A percentile compares a stretch with the other conserved stretches of the same genome.
phyloP scores from a whole-genome alignment of 1,140 invertebrate genomes.

The Drosophila pseudoobscura region DNA sequence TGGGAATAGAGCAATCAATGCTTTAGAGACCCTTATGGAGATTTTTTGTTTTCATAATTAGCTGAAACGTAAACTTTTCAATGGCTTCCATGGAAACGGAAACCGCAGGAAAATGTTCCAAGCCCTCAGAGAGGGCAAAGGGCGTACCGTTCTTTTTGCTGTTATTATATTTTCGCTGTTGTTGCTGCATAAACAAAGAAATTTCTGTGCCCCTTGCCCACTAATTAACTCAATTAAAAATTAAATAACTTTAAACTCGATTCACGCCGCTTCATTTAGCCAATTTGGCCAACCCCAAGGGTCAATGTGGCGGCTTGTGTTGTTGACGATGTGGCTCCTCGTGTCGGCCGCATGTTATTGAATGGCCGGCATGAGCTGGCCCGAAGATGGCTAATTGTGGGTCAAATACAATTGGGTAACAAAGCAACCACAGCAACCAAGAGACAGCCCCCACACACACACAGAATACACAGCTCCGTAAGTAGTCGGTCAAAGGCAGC shows the following conservation, averaged over 20 bases:
- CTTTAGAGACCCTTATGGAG: neutral
- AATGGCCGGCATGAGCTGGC: constrained; percentile 43
- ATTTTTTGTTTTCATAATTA: constrained; percentile 47
- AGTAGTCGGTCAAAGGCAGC: constrained; percentile 4
- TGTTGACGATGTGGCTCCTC: constrained; percentile 3
- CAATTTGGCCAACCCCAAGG: constrained; percentile 2
- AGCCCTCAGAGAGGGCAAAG: neutral
- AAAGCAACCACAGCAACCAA: constrained; percentile 58
- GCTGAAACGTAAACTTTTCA: constrained; percentile 47
- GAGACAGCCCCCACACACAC: constrained; percentile 26
- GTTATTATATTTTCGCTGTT: constrained; percentile 13
- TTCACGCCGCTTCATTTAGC: constrained; percentile 54
- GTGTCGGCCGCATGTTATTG: constrained; percentile 52
- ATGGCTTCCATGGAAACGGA: constrained; percentile 16
- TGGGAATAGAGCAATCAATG: neutral
- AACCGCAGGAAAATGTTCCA: constrained; percentile 39
- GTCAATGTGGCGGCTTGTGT: constrained; percentile 23
- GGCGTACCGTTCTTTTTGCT: neutral
- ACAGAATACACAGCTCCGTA: neutral
- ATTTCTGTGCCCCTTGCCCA: constrained; percentile 29
- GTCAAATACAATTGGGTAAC: constrained; percentile 29
- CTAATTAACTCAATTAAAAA: constrained; percentile 79
- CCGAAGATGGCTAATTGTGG: constrained; percentile 64
- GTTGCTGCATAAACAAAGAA: constrained; percentile 74
- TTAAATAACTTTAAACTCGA: constrained; percentile 73